Evolutionary conservation across 2,797 vertebrate species (phyloP).

Genomic region (Limnodromus scolopaceus): DNA sequence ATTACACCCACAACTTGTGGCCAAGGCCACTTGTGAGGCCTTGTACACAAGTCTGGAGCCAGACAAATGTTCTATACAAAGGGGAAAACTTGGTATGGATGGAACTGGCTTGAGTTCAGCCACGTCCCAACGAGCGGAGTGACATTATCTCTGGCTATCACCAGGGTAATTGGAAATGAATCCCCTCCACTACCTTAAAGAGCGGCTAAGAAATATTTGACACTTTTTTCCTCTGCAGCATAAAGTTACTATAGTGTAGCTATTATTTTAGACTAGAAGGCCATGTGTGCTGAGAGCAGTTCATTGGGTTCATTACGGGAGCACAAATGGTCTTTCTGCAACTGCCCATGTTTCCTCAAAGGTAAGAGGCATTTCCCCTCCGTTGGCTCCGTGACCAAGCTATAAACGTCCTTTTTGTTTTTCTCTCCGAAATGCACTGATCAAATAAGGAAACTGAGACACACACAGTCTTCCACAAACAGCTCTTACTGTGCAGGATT

Average conservation of each 20-base stretch:
- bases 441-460: not conserved
- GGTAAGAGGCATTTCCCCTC: not conserved
- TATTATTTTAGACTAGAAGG: not conserved
- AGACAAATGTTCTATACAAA: not conserved
- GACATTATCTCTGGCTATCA: not conserved
- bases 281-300: accelerated
- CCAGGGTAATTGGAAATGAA: not conserved
- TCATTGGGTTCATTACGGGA: not conserved
- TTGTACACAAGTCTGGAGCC: not conserved
- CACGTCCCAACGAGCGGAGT: accelerated
- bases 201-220: not conserved
- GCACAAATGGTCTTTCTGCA: not conserved
- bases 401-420: not conserved
- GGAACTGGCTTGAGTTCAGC: not conserved
- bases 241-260: not conserved
- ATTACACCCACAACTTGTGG: not conserved
- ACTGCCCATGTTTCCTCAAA: not conserved
- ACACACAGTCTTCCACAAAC: not conserved
- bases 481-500: not conserved
- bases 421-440: not conserved
- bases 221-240: not conserved
- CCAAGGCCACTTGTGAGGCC: not conserved
- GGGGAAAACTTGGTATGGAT: not conserved
- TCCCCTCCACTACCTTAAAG: not conserved
- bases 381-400: not conserved